phyloP scores from a whole-genome alignment of 2,113 vertebrate species.

The Columba janthina region DNA sequence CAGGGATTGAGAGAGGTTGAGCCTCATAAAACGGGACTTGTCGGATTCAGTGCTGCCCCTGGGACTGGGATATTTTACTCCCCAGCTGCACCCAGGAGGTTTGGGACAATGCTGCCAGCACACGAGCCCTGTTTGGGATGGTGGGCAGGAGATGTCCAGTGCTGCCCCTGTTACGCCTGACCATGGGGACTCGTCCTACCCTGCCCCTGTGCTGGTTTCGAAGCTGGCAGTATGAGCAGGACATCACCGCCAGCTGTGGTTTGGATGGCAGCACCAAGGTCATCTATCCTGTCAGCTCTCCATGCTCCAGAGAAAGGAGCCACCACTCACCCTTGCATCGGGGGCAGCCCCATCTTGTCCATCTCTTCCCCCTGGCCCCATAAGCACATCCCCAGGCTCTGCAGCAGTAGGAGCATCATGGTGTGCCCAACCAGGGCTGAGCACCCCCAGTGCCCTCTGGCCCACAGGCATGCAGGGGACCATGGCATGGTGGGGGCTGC shows the following conservation, averaged over 20 bases:
- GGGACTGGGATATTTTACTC: neutral
- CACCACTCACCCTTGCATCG: neutral
- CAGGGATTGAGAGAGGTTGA: neutral
- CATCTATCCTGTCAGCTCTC: neutral
- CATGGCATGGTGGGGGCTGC: neutral
- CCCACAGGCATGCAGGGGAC: neutral
- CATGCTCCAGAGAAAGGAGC: neutral
- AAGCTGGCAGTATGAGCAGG: neutral
- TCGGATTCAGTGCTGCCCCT: rapidly evolving
- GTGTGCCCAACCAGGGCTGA: rapidly evolving
- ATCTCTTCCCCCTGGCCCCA: neutral
- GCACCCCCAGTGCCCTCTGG: neutral
- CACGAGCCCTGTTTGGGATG: neutral
- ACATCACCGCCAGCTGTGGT: neutral
- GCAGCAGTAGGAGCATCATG: neutral
- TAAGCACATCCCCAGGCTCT: neutral
- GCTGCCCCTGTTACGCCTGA: neutral
- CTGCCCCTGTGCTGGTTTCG: rapidly evolving
- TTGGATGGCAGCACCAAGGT: neutral
- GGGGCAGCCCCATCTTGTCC: neutral
- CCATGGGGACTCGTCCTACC: rapidly evolving
- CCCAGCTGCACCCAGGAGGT: neutral
- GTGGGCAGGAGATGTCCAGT: neutral
- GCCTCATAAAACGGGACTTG: neutral
- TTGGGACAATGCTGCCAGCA: neutral